Evolutionary conservation across 2,888 invertebrate species (phyloP).

Genomic region (Ormia ochracea): DNA sequence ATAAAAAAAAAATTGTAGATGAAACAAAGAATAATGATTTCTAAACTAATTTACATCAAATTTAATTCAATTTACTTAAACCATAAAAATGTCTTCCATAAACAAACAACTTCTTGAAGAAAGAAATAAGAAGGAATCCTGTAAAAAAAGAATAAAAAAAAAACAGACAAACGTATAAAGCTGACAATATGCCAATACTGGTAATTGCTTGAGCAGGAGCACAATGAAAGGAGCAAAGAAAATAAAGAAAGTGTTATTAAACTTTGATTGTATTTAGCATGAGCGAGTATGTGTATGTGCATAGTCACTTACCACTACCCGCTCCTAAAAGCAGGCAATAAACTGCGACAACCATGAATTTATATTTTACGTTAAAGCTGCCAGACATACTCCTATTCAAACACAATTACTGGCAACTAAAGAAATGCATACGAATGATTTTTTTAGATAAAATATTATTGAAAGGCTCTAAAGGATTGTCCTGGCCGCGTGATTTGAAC

Average conservation of each 20-base stretch:
- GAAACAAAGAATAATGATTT: slow-evolving; percentile 5
- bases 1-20: neutral
- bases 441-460: neutral
- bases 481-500: slow-evolving; percentile 9
- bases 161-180: slow-evolving; percentile 44
- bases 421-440: slow-evolving; percentile 52
- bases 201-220: slow-evolving; percentile 52
- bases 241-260: slow-evolving; percentile 17
- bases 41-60: slow-evolving; percentile 41
- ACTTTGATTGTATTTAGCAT: neutral
- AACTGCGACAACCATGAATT: slow-evolving; percentile 48
- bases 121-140: neutral
- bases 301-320: too few relatives aligned
- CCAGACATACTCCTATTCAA: slow-evolving; percentile 22
- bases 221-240: slow-evolving; percentile 32
- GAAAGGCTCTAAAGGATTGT: neutral
- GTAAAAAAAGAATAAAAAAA: neutral
- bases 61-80: slow-evolving; percentile 52
- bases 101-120: slow-evolving; percentile 18
- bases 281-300: neutral
- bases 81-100: slow-evolving; percentile 44
- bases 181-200: slow-evolving; percentile 62
- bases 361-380: slow-evolving; percentile 19
- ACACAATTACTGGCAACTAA: slow-evolving; percentile 30
- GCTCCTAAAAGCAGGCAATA: slow-evolving; percentile 44